A percentile compares a stretch with the other conserved stretches of the same genome.
These are phyloP conservation scores for Hypolimnas misippus DNA, from an alignment of 2,888 invertebrate genomes.

Conservation along the genomic window DNA sequence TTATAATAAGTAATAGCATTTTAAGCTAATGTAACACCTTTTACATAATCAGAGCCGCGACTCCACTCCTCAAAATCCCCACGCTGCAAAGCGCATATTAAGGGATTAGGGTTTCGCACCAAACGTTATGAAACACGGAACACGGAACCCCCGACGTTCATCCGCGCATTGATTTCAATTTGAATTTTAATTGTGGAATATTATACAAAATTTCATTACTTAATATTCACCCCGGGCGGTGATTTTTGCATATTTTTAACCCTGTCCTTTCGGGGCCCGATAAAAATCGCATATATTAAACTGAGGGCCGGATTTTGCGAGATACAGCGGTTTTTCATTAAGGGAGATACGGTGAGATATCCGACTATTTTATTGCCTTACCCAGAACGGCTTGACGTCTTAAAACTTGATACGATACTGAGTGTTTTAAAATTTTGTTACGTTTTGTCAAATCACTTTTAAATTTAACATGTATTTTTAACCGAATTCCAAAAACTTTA, in stretches of 20 bases:
- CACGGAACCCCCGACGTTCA: conserved; percentile 55
- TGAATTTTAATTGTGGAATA: conserved; percentile 84
- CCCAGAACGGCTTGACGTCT: conserved; percentile 45
- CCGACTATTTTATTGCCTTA: conserved; percentile 69
- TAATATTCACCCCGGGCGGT: conserved; percentile 80
- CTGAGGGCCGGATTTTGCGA: conserved; percentile 58
- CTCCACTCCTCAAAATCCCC: conserved; percentile 34
- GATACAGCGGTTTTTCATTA: conserved; percentile 73
- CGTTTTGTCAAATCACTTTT: neutral
- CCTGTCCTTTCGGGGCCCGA: conserved; percentile 64
- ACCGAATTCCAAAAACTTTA: too few species aligned
- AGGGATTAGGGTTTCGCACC: conserved; percentile 49
- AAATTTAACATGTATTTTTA: too few species aligned
- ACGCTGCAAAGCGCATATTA: conserved; percentile 49
- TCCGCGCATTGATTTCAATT: conserved; percentile 84
- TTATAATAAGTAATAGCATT: conserved; percentile 1
- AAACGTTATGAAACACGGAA: conserved; percentile 33
- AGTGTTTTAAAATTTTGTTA: conserved; percentile 9
- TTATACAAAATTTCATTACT: conserved; percentile 82
- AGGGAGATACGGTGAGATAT: conserved; percentile 67
- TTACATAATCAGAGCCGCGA: conserved; percentile 32
- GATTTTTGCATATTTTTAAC: conserved; percentile 83
- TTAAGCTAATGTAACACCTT: conserved; percentile 17
- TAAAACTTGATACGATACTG: conserved; percentile 12
- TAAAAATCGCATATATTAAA: conserved; percentile 79